Evolutionary conservation across 2,113 vertebrate genomes (phyloP).

Genomic region (Tragelaphus scriptus): DNA sequence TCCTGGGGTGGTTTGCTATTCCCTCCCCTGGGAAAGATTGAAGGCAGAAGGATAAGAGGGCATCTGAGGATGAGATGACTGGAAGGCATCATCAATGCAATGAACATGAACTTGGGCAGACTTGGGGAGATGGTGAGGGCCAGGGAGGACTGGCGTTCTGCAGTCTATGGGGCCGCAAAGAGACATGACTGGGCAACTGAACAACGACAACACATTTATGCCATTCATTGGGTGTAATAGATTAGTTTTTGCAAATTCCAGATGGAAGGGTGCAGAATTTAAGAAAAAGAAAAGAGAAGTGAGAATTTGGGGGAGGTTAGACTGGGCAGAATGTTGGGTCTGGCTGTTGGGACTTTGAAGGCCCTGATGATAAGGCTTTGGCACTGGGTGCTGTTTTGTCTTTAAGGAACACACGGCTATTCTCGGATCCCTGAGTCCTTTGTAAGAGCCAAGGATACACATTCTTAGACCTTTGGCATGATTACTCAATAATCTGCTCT

Average conservation of each 20-base stretch:
- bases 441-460: neutral
- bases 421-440: neutral
- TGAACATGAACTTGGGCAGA: neutral
- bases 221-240: neutral
- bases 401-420: neutral
- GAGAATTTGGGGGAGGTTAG: neutral
- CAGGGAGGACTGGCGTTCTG: neutral
- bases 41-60: neutral
- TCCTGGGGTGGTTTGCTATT: neutral
- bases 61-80: neutral
- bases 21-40: neutral
- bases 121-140: neutral
- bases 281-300: neutral
- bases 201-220: neutral
- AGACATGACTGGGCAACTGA: neutral
- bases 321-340: neutral
- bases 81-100: neutral
- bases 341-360: neutral
- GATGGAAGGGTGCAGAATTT: neutral
- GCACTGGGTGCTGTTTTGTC: constrained; percentile 53
- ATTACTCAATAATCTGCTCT: neutral
- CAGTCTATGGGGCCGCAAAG: neutral
- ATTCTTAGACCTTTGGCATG: neutral
- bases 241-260: neutral
- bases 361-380: constrained; percentile 32